Percentiles rank a stretch among this genome's conserved stretches.
These are phyloP conservation scores for Ophion ellenae DNA, from an alignment of 2,888 invertebrate species.

Conservation along the genomic window DNA sequence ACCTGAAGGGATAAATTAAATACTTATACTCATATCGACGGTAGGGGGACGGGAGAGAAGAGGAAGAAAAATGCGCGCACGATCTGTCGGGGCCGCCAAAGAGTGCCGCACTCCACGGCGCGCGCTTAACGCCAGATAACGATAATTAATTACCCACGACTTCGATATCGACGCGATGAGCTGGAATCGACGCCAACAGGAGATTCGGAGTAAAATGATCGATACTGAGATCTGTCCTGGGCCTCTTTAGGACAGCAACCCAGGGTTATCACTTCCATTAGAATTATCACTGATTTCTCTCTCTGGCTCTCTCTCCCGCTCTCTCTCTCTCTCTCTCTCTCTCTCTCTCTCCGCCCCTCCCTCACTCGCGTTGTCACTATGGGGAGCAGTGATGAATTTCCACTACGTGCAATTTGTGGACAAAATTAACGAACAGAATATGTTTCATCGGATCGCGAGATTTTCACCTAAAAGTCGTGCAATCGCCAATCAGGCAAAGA, in stretches of 20 bases:
- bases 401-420: slow-evolving; percentile 38
- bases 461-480: background rate
- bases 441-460: slow-evolving; percentile 50
- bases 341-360: background rate
- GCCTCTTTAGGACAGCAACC: slow-evolving; percentile 38
- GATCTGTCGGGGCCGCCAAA: slow-evolving; percentile 49
- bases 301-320: background rate
- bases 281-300: slow-evolving; percentile 53
- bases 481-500: too few species aligned
- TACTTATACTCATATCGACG: slow-evolving; percentile 2
- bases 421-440: slow-evolving; percentile 66
- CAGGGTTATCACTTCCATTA: slow-evolving; percentile 56
- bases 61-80: slow-evolving; percentile 4
- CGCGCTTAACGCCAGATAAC: slow-evolving; percentile 69
- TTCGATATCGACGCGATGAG: slow-evolving; percentile 72
- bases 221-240: slow-evolving; percentile 31
- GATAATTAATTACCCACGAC: slow-evolving; percentile 79
- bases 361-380: background rate
- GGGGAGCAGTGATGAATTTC: slow-evolving; percentile 53
- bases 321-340: background rate
- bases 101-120: slow-evolving; percentile 21
- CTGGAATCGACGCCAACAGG: background rate
- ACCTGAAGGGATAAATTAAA: slow-evolving; percentile 23
- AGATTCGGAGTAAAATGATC: slow-evolving; percentile 63
- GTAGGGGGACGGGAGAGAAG: background rate